phyloP scores from a whole-genome alignment of 2,797 vertebrate genomes.

The Sebastes reedi region DNA sequence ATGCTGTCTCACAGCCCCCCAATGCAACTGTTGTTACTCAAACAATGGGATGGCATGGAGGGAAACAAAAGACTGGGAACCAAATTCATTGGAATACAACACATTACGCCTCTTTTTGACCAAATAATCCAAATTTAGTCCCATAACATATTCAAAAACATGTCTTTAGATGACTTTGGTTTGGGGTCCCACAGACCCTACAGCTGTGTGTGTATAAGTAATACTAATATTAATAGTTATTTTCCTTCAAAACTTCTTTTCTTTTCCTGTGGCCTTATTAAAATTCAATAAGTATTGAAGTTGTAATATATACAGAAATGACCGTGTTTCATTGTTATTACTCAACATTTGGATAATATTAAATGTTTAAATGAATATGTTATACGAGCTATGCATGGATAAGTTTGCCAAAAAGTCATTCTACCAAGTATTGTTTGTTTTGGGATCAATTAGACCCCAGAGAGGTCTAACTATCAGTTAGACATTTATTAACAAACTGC shows the following conservation, averaged over 20 bases:
- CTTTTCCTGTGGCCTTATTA: neutral
- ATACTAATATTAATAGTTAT: neutral
- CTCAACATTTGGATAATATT: neutral
- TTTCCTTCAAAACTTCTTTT: neutral
- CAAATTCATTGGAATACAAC: neutral
- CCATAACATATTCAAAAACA: neutral
- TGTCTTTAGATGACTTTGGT: neutral
- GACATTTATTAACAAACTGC: neutral
- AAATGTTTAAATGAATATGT: neutral
- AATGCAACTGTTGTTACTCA: neutral
- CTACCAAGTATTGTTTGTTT: too few species aligned
- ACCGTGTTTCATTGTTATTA: neutral
- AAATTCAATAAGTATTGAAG: neutral
- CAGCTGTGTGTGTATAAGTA: neutral
- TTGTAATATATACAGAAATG: neutral
- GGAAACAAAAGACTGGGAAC: neutral
- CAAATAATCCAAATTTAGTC: neutral
- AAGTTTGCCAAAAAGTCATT: neutral
- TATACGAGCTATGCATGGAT: neutral
- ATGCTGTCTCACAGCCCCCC: neutral
- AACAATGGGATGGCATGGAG: neutral
- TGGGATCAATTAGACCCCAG: too few species aligned
- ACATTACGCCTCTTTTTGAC: neutral
- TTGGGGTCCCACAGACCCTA: too few species aligned
- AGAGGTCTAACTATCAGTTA: neutral